phyloP scores from a whole-genome alignment of 2,113 vertebrate genomes.

The Xiphias gladius region DNA sequence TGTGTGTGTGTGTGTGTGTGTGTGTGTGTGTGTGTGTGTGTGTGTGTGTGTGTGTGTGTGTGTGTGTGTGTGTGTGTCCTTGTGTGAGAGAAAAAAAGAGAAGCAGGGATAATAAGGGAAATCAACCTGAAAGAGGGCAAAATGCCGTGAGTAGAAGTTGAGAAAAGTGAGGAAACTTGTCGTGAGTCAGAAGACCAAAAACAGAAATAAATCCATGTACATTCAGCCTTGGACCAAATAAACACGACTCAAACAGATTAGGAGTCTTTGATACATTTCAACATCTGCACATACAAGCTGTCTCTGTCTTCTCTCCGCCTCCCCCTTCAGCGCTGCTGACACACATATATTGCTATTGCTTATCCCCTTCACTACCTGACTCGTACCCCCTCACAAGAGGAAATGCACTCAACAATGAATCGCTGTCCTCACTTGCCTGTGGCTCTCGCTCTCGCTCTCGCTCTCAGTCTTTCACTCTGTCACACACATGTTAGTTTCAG shows the following conservation, averaged over 20 bases:
- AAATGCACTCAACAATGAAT: constrained; percentile 32
- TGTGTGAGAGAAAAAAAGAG: background rate
- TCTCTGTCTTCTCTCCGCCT: background rate
- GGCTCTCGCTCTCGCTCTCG: background rate
- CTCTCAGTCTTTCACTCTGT: constrained; percentile 25
- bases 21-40: background rate
- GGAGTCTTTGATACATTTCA: background rate
- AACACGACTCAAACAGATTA: constrained; percentile 11
- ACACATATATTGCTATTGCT: background rate
- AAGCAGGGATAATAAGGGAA: background rate
- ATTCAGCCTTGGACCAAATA: background rate
- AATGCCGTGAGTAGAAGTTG: background rate
- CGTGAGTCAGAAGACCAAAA: background rate
- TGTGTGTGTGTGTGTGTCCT: background rate
- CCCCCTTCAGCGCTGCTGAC: background rate
- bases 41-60: background rate
- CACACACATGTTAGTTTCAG: constrained; percentile 31
- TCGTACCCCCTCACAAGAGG: constrained; percentile 31
- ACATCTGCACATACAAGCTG: constrained; percentile 13
- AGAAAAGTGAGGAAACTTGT: background rate
- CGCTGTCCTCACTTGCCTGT: constrained; percentile 11
- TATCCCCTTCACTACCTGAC: background rate
- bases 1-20: background rate
- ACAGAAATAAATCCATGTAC: background rate
- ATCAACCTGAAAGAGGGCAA: background rate